Percentiles rank a stretch among this genome's conserved stretches.
phyloP scores from a whole-genome alignment of 2,888 invertebrate species.

The Philopedon plagiatum region DNA sequence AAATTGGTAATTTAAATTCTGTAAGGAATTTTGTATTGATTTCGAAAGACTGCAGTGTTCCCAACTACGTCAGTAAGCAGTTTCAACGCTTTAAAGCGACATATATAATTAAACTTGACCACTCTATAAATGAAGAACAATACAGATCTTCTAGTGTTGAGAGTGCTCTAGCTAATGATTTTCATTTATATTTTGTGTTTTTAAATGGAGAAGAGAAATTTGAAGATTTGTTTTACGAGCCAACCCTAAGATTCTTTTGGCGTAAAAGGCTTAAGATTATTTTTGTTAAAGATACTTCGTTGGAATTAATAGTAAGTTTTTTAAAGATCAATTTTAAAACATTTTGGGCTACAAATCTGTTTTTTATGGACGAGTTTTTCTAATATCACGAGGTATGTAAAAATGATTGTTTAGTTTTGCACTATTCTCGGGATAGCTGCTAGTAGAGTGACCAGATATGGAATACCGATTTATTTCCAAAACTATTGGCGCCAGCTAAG shows the following conservation, averaged over 20 bases:
- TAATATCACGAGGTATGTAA: not conserved
- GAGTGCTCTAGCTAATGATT: not conserved
- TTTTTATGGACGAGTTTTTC: not conserved
- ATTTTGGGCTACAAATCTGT: conserved; percentile 6
- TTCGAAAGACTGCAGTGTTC: not conserved
- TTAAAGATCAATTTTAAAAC: not conserved
- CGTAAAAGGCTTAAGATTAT: not conserved
- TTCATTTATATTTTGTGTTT: conserved; percentile 9
- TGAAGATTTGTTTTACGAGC: not conserved
- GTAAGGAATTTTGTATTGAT: not conserved
- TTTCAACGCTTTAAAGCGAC: not conserved
- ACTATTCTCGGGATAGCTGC: no score
- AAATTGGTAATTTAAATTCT: not conserved
- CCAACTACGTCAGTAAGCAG: not conserved
- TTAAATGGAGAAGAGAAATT: not conserved
- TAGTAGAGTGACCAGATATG: no score
- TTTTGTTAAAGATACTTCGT: not conserved
- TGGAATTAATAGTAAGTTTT: not conserved
- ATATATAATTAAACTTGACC: not conserved
- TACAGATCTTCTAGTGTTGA: not conserved
- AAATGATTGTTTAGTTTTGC: no score
- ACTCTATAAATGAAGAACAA: not conserved
- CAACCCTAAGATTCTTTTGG: not conserved
- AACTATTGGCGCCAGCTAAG: no score
- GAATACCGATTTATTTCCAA: no score